Base-by-base conservation (phyloP, 2,797 vertebrate genomes). In the Pipistrellus pipistrellus region DNA sequence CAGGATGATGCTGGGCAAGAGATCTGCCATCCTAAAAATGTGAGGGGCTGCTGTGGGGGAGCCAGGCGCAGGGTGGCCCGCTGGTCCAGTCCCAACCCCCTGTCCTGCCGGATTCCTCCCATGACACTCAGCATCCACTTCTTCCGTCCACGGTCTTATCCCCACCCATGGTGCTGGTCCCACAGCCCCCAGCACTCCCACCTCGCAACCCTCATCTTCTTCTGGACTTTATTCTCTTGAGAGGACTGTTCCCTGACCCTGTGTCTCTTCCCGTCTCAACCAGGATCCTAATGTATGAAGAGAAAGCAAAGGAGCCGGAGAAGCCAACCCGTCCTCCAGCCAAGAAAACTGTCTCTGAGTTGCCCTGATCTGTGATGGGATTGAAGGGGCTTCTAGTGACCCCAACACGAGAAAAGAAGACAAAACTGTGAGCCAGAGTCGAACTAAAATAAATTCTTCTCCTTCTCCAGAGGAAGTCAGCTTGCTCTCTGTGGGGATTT, bases 241-340 rank as follows among this genome's bases (percentile, higher is more conserved):
- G 18, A 90, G 48, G 30, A 51, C 10, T 77, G 66, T 68, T 59
- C 32, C 57, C 83, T 93, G 64, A 96, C 25, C n/a, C 23, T 38
- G 4, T 90, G 78, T 93, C 71, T 97, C 83, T 93, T 85, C 64
- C 68, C 25, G 41, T 91, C 83, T 89, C 88, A 62, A 83, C 64
- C 92, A 99, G 99, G 98, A 99, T 99, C 92, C 97, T 99, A 97
- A 98, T 99, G 98, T 99, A 98, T 89, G 99, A 99, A 94, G 98
- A 98, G 81, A 99, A 98, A 97, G 98, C 97, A 3, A 98, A 97
- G 94, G 98, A 98, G 73, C 98, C 98, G 71, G 93, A 98, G 62
- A 98, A 98, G 92, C 96, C 97, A 12, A 76, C 12, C 0, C 98
- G 97, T 53, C 98, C 98, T 75, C 98, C 99, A 21, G 17, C 91